Conservation (phyloP, 1,140 invertebrate genomes). For the Reticulitermes speratus region DNA sequence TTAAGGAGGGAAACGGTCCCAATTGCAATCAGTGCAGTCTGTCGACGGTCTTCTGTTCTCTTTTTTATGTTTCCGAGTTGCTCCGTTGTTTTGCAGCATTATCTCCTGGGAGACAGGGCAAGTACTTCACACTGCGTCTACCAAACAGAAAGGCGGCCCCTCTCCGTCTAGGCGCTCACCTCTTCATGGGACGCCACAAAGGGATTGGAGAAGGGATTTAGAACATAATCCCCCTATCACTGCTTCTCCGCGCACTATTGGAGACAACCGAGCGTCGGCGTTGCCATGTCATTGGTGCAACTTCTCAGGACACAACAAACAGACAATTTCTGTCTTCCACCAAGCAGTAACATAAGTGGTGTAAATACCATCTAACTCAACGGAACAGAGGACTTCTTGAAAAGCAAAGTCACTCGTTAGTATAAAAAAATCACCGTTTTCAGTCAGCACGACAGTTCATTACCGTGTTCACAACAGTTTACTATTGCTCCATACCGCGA, state of each 20-base stretch:
- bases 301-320: neutral
- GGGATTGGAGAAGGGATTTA: conserved; percentile 8
- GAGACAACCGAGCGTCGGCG: neutral
- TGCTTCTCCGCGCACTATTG: neutral
- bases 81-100: neutral
- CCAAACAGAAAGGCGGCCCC: conserved; percentile 7
- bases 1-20: neutral
- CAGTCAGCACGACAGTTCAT: too few species aligned
- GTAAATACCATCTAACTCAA: too few species aligned
- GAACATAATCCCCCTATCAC: conserved; percentile 4
- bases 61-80: neutral
- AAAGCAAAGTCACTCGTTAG: too few species aligned
- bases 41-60: neutral
- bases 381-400: too few species aligned
- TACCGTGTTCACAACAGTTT: too few species aligned
- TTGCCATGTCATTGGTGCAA: conserved; percentile 4
- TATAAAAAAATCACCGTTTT: too few species aligned
- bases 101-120: conserved; percentile 8
- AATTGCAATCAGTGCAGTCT: conserved; percentile 2
- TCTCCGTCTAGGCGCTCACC: conserved; percentile 6
- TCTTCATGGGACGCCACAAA: neutral
- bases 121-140: conserved; percentile 8
- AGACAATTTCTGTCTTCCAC: too few species aligned
- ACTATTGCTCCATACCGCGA: too few species aligned
- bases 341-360: too few species aligned